Conservation (phyloP, 2,113 vertebrate genomes). For the Gulo gulo region DNA sequence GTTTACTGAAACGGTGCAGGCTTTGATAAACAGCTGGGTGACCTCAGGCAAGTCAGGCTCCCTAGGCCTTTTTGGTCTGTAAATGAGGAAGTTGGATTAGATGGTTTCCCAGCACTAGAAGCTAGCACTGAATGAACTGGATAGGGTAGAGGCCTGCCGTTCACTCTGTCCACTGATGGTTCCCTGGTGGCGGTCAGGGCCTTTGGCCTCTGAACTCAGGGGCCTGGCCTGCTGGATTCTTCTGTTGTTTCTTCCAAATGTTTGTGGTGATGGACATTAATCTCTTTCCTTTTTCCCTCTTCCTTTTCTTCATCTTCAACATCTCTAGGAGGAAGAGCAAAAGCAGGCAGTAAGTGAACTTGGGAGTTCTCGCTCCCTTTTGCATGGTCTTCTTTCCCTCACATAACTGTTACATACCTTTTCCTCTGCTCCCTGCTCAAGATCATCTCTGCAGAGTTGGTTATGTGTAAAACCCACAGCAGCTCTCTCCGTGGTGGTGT, state of each 20-base stretch:
- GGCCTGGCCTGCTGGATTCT: accelerated
- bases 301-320: conserved; percentile 72
- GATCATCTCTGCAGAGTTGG: background rate
- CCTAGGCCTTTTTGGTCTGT: background rate
- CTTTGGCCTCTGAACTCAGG: background rate
- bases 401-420: accelerated
- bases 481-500: background rate
- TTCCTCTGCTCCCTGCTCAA: background rate
- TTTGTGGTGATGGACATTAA: conserved; percentile 68
- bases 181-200: background rate
- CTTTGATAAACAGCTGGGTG: background rate
- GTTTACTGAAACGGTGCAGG: background rate
- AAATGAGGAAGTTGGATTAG: background rate
- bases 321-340: conserved; percentile 94
- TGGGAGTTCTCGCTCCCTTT: conserved; percentile 4
- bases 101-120: background rate
- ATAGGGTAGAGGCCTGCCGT: background rate
- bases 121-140: background rate
- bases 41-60: background rate
- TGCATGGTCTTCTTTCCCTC: conserved; percentile 72
- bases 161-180: background rate
- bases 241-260: accelerated
- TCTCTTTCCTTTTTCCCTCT: conserved; percentile 76
- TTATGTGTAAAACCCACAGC: background rate
- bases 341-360: conserved; percentile 95